Evolutionary conservation across 2,888 invertebrate species (phyloP).

Genomic region (Leptopilina syphax): DNA sequence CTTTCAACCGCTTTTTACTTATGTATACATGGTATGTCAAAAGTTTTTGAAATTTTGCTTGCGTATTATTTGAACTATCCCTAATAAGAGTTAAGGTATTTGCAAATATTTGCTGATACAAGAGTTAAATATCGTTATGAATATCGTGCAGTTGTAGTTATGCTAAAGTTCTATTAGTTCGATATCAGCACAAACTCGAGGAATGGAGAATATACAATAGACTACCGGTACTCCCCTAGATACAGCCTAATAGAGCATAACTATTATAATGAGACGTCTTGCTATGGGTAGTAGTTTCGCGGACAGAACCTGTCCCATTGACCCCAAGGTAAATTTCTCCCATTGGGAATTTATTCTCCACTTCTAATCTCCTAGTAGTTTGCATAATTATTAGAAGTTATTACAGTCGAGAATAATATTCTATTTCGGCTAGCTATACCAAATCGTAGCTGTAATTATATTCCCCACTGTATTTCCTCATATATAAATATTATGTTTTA

Average conservation of each 20-base stretch:
- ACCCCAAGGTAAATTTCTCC: slow-evolving; percentile 42
- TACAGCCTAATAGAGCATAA: slow-evolving; percentile 64
- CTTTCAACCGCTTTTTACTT: too few relatives aligned
- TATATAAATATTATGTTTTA: not conserved
- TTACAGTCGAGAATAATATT: slow-evolving; percentile 13
- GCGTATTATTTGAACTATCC: too few relatives aligned
- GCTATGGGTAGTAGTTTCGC: slow-evolving; percentile 54
- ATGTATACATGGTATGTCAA: too few relatives aligned
- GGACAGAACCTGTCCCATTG: slow-evolving; percentile 52
- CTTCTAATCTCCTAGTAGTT: not conserved
- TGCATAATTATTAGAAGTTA: slow-evolving; percentile 24
- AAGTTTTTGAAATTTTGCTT: too few relatives aligned
- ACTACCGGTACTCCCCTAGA: slow-evolving; percentile 56
- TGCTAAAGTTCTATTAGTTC: slow-evolving; percentile 56
- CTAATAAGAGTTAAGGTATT: too few relatives aligned
- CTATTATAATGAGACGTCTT: slow-evolving; percentile 66
- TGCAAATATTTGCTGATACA: not conserved
- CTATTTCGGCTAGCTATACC: not conserved
- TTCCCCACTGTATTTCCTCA: not conserved
- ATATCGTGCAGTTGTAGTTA: slow-evolving; percentile 53
- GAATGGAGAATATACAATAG: slow-evolving; percentile 57
- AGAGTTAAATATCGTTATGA: not conserved
- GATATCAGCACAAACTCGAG: slow-evolving; percentile 51
- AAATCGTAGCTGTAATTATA: not conserved
- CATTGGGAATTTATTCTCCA: not conserved